These are phyloP conservation scores for Chelonus insularis DNA, from an alignment of 1,140 invertebrate genomes.

Conservation along the genomic window DNA sequence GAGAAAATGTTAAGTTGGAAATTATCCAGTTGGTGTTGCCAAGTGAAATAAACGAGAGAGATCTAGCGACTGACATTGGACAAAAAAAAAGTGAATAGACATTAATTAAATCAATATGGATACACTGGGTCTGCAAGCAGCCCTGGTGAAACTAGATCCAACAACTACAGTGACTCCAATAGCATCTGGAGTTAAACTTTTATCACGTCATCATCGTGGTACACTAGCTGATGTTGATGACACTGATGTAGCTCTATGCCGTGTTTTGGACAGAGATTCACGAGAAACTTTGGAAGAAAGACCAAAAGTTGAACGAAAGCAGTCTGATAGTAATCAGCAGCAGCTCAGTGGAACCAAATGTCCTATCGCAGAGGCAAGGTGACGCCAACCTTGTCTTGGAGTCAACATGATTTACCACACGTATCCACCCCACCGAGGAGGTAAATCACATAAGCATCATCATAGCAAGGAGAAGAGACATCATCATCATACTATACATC, in stretches of 20 bases:
- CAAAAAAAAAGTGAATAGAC: slow-evolving; percentile 13
- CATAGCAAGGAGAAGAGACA: slow-evolving; percentile 53
- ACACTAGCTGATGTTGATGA: slow-evolving; percentile 45
- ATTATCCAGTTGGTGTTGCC: no score
- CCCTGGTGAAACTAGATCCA: slow-evolving; percentile 55
- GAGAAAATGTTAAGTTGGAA: no score
- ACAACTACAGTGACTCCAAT: slow-evolving; percentile 57
- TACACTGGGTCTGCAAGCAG: slow-evolving; percentile 53
- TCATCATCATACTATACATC: slow-evolving; percentile 54
- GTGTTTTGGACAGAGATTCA: slow-evolving; percentile 21
- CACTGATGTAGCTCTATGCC: slow-evolving; percentile 43
- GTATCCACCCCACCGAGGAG: slow-evolving; percentile 53
- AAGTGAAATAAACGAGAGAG: not conserved
- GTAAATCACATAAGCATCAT: slow-evolving; percentile 55
- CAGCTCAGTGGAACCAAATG: slow-evolving; percentile 43
- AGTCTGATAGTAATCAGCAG: slow-evolving; percentile 29
- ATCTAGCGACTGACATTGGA: not conserved
- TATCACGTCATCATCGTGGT: slow-evolving; percentile 44
- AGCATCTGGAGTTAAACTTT: slow-evolving; percentile 43
- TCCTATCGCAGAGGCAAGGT: slow-evolving; percentile 54
- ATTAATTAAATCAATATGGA: slow-evolving; percentile 42
- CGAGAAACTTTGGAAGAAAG: slow-evolving; percentile 24
- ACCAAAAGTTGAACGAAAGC: slow-evolving; percentile 22
- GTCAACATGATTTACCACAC: slow-evolving; percentile 55
- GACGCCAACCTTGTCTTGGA: slow-evolving; percentile 56